phyloP scores from a whole-genome alignment of 2,113 vertebrate genomes.

The Lepus europaeus region DNA sequence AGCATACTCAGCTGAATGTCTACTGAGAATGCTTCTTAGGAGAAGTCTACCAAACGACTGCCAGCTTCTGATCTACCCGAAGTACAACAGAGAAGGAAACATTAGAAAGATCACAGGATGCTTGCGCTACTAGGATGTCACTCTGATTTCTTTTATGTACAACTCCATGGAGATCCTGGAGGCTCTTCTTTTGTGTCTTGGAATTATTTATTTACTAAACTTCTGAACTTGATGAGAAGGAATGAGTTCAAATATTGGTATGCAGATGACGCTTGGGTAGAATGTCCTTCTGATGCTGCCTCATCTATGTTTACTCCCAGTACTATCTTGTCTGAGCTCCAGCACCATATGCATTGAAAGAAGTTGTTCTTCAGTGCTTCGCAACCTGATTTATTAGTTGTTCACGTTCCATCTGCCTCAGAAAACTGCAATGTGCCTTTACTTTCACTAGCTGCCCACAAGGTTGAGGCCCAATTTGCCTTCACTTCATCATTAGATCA shows the following conservation, averaged over 20 bases:
- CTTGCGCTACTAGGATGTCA: neutral
- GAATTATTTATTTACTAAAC: neutral
- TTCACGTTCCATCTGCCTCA: slow-evolving; percentile 86
- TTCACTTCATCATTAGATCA: slow-evolving; percentile 84
- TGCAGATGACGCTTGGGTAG: slow-evolving; percentile 43
- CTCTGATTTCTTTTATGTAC: neutral
- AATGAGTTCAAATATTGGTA: slow-evolving; percentile 69
- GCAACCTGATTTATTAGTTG: slow-evolving; percentile 88
- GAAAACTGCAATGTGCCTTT: slow-evolving; percentile 75
- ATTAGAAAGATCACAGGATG: slow-evolving; percentile 14
- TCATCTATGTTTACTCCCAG: slow-evolving; percentile 55
- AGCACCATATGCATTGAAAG: slow-evolving; percentile 82
- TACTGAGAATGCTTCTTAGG: slow-evolving; percentile 21
- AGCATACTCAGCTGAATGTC: slow-evolving; percentile 15
- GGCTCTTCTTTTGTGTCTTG: neutral
- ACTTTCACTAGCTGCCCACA: slow-evolving; percentile 70
- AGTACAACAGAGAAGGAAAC: neutral
- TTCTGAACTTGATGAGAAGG: neutral
- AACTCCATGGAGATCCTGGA: neutral
- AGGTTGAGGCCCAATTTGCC: slow-evolving; percentile 79
- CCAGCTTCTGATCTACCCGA: slow-evolving; percentile 59
- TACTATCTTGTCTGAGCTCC: slow-evolving; percentile 78
- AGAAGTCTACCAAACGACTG: slow-evolving; percentile 33
- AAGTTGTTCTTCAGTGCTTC: slow-evolving; percentile 86
- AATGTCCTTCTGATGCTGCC: slow-evolving; percentile 64